Evolutionary conservation across 2,113 vertebrate genomes (phyloP), one percentile per base, ranked within the genome.

Genomic region (Porphyrio hochstetteri): DNA sequence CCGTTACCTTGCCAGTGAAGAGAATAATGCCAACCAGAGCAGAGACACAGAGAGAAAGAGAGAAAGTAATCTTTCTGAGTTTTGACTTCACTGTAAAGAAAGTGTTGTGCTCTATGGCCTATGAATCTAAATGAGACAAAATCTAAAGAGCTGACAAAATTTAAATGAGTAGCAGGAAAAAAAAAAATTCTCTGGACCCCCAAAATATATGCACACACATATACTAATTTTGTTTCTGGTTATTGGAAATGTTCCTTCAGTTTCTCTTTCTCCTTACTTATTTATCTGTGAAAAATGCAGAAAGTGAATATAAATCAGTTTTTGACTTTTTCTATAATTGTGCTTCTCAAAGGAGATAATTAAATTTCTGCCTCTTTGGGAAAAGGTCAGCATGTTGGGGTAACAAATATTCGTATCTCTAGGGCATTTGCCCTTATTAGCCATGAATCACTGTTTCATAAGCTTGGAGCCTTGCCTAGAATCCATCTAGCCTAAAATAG

Each of bases 341-440:
- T 97, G 96, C 93, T 97, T 98, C 98, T 97, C 97, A 98, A 97
- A 97, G 94, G 86, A 97, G 96, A 98, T 98, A 98, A 98, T 98
- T 98, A 98, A 97, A 98, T 97, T 97, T 96, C 96, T 98, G 93
- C 95, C 96, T 97, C 95, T 97, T 96, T 98, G 93, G 88, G 82
- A 93, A 97, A 97, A 98, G 97, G 97, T 98, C 98, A 98, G 92
- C 56, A 71, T 97, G 80, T 97, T 97, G 97, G 96, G 95, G 98
- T 96, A 98, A 97, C 84, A 97, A 95, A 97, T 97, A 98, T 97
- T 98, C 93, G 19, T 98, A 96, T 98, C 97, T 97, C 93, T 95
- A 96, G 96, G 96, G 97, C 97, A 97, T 98, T 98, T 96, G 93
- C 95, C 97, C 96, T 97, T 98, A 98, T 97, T 97, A 97, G 91